Percentiles rank a stretch among this genome's conserved stretches.
Conservation (phyloP, 1,140 invertebrate species). For the Aphaenogaster floridana region DNA sequence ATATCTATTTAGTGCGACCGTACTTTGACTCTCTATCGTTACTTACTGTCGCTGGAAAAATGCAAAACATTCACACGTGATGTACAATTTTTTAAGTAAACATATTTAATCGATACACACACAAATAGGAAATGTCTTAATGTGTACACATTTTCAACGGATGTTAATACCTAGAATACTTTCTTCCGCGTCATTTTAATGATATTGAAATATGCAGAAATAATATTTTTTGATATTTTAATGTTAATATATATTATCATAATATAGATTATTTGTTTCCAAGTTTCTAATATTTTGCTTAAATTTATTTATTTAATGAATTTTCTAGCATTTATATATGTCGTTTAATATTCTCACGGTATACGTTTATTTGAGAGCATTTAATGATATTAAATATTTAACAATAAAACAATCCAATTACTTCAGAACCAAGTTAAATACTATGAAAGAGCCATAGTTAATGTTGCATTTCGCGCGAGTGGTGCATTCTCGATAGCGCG, state of each 20-base stretch:
- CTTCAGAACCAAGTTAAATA: slow-evolving; percentile 7
- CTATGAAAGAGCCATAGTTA: slow-evolving; percentile 41
- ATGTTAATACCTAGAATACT: slow-evolving; percentile 6
- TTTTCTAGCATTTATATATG: neutral
- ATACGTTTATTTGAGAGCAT: slow-evolving; percentile 1
- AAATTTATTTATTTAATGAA: slow-evolving; percentile 10
- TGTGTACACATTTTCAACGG: neutral
- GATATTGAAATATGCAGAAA: neutral
- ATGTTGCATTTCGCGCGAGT: slow-evolving; percentile 40
- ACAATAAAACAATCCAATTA: slow-evolving; percentile 21
- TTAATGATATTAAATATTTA: slow-evolving; percentile 35
- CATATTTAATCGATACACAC: neutral
- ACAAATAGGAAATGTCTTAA: neutral
- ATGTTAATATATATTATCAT: neutral
- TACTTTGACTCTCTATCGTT: slow-evolving; percentile 2
- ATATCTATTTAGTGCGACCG: slow-evolving; percentile 34
- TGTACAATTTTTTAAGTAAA: neutral
- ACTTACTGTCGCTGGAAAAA: slow-evolving; percentile 16
- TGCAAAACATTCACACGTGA: neutral
- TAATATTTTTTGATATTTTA: neutral
- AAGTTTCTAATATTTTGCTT: neutral
- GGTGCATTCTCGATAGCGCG: slow-evolving; percentile 29
- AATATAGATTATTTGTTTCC: neutral
- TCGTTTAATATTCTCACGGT: neutral
- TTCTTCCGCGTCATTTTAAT: neutral